A percentile compares a stretch with the other conserved stretches of the same genome.
Conservation (phyloP, 2,113 vertebrate genomes). For the Phoenicopterus ruber region DNA sequence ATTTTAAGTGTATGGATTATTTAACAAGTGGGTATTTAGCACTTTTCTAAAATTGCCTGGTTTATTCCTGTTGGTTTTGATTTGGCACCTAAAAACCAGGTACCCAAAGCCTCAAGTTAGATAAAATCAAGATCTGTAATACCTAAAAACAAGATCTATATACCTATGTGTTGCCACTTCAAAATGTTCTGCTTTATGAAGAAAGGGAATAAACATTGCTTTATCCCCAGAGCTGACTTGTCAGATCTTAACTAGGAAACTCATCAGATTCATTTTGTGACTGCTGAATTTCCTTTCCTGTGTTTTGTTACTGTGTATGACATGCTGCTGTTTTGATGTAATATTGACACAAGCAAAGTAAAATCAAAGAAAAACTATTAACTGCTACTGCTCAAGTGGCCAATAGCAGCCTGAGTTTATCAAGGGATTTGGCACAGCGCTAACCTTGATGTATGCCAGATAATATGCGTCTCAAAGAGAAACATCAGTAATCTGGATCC, state of each 20-base stretch:
- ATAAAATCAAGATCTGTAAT: neutral
- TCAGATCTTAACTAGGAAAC: neutral
- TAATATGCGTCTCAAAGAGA: neutral
- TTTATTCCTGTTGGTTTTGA: neutral
- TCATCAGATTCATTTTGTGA: neutral
- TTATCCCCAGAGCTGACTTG: neutral
- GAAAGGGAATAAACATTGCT: neutral
- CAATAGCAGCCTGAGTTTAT: neutral
- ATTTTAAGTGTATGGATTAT: neutral
- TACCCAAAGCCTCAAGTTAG: neutral
- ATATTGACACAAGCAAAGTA: neutral
- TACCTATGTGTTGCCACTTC: neutral
- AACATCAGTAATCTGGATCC: neutral
- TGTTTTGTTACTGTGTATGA: neutral
- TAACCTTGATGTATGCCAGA: constrained; percentile 27
- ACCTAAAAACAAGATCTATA: neutral
- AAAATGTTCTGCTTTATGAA: neutral
- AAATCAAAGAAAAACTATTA: neutral
- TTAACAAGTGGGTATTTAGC: neutral
- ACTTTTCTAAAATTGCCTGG: neutral
- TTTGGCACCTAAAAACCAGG: neutral
- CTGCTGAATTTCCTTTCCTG: neutral
- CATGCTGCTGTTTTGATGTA: neutral
- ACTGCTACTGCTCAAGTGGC: neutral
- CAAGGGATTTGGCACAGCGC: neutral